phyloP scores from a whole-genome alignment of 2,797 vertebrate genomes.

The Pogonophryne albipinna region DNA sequence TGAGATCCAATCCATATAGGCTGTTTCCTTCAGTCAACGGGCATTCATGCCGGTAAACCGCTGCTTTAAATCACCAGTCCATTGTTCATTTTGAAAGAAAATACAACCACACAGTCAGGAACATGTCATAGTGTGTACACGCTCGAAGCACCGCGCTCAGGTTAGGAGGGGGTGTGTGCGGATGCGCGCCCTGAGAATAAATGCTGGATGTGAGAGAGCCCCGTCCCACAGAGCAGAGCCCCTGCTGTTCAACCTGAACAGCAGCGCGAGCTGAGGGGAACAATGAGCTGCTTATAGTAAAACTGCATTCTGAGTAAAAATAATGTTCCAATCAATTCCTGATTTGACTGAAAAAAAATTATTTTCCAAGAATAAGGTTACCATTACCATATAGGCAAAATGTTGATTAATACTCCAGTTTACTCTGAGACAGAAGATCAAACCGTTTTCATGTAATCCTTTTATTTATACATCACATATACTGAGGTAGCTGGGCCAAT shows the following conservation, averaged over 20 bases:
- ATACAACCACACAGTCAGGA: neutral
- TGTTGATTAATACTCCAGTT: neutral
- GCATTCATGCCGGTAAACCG: slow-evolving; percentile 60
- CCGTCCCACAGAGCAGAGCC: slow-evolving; percentile 41
- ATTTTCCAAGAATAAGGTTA: neutral
- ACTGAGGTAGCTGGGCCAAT: too few relatives aligned
- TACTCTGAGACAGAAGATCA: neutral
- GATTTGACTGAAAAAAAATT: neutral
- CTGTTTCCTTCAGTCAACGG: slow-evolving; percentile 59
- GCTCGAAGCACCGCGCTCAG: slow-evolving; percentile 41
- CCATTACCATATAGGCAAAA: neutral
- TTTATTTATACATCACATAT: neutral
- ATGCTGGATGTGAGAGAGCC: slow-evolving; percentile 16
- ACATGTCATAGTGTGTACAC: slow-evolving; percentile 24
- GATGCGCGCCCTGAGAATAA: slow-evolving; percentile 45
- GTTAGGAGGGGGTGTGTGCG: slow-evolving; percentile 47
- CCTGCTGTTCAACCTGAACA: slow-evolving; percentile 51
- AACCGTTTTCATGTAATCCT: neutral
- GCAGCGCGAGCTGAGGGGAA: neutral
- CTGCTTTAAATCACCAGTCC: slow-evolving; percentile 52
- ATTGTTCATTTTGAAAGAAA: slow-evolving; percentile 15
- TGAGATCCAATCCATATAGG: slow-evolving; percentile 85
- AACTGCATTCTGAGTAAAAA: neutral
- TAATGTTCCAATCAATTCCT: neutral
- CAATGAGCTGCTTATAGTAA: neutral